Evolutionary conservation across 1,140 invertebrate species (phyloP).

Genomic region (Drosophila micromelanica): DNA sequence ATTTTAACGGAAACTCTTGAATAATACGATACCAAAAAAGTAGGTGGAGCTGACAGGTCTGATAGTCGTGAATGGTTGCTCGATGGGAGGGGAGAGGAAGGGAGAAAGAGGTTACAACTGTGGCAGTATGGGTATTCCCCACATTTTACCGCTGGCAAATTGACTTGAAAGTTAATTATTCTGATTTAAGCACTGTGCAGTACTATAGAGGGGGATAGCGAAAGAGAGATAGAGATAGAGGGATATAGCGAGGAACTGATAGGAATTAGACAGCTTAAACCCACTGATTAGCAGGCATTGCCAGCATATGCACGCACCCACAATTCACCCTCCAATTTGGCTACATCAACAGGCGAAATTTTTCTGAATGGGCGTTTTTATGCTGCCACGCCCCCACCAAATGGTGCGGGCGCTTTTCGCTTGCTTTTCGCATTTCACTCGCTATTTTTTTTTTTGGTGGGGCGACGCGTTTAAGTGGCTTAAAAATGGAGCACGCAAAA

Average conservation of each 20-base stretch:
- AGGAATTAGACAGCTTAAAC: conserved; percentile 8
- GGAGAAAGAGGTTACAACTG: not conserved
- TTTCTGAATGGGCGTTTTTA: not conserved
- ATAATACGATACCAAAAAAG: conserved; percentile 1
- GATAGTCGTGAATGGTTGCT: not conserved
- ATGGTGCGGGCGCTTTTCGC: not conserved
- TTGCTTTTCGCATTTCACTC: not conserved
- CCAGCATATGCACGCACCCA: not conserved
- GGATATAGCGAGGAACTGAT: not conserved
- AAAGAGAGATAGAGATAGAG: not conserved
- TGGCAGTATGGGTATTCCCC: conserved; percentile 3
- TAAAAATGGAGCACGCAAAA: conserved; percentile 9
- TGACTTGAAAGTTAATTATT: conserved; percentile 59
- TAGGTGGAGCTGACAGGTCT: conserved; percentile 4
- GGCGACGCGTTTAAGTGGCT: conserved; percentile 39
- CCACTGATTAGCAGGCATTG: conserved; percentile 34
- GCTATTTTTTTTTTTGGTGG: conserved; percentile 4
- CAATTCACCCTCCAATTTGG: not conserved
- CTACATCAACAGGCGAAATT: conserved; percentile 41
- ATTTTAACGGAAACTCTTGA: not conserved
- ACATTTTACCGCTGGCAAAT: conserved; percentile 33
- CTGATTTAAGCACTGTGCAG: conserved; percentile 37
- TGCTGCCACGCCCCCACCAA: not conserved
- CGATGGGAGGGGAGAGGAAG: too few species aligned
- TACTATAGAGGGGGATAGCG: not conserved